Conservation (phyloP, 2,113 vertebrate species). For the Oreochromis spilurus region DNA sequence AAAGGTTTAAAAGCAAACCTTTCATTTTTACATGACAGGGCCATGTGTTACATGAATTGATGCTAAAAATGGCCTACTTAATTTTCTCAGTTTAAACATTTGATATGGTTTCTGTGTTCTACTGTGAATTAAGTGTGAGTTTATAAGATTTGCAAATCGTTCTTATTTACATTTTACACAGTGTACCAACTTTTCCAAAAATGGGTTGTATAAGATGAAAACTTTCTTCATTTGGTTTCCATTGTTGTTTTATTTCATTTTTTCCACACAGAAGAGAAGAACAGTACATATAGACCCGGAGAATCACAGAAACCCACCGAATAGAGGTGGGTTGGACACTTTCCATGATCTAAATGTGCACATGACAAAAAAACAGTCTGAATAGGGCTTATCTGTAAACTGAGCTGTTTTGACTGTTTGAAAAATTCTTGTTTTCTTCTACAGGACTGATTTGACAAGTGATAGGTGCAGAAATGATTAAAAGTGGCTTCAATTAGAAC, state of each 20-base stretch:
- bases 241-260: background rate
- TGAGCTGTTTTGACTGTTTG: background rate
- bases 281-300: background rate
- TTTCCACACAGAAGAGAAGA: background rate
- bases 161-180: background rate
- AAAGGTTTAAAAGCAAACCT: background rate
- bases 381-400: background rate
- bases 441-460: background rate
- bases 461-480: background rate
- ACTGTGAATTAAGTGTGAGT: background rate
- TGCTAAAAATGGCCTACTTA: background rate
- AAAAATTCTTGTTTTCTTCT: background rate
- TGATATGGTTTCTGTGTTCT: background rate
- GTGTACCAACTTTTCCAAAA: fast-evolving
- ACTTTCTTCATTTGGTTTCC: background rate
- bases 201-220: background rate
- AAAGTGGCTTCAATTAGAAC: background rate
- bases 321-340: background rate
- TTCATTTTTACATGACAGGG: background rate
- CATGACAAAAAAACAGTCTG: background rate
- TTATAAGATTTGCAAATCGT: background rate
- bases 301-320: background rate
- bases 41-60: background rate
- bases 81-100: background rate
- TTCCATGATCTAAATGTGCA: background rate